A percentile compares a stretch with the other conserved stretches of the same genome.
Evolutionary conservation across 2,113 vertebrate species (phyloP).

Genomic region (Pteropus alecto): DNA sequence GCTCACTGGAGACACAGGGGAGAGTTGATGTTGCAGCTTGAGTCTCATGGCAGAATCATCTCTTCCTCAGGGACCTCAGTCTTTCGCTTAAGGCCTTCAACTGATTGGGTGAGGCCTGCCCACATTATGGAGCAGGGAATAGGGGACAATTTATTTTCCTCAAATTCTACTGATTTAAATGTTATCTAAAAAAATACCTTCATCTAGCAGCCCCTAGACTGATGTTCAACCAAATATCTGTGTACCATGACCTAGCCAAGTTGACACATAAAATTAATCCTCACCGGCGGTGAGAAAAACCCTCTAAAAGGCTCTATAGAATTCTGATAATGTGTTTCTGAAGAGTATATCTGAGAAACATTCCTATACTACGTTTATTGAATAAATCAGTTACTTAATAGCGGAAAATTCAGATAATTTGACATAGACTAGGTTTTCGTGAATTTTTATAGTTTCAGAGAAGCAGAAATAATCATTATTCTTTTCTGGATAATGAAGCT

Average conservation of each 20-base stretch:
- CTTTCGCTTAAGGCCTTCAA: not conserved
- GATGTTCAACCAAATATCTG: not conserved
- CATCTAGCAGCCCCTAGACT: not conserved
- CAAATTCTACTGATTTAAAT: not conserved
- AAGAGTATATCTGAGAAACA: not conserved
- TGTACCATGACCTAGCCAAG: not conserved
- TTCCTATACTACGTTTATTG: not conserved
- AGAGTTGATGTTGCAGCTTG: rapidly evolving
- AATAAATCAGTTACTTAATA: not conserved
- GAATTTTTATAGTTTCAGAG: constrained; percentile 11
- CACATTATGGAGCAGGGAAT: not conserved
- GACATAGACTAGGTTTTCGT: not conserved
- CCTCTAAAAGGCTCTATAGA: not conserved
- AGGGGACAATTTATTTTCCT: not conserved
- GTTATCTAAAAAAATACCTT: not conserved
- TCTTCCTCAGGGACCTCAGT: not conserved
- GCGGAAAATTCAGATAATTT: not conserved
- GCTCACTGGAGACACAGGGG: not conserved
- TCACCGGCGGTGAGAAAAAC: not conserved
- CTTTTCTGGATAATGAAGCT: constrained; percentile 53
- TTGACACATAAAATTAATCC: not conserved
- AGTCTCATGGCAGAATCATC: not conserved
- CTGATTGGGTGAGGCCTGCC: not conserved
- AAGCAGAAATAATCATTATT: constrained; percentile 45
- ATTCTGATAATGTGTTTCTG: not conserved